These are phyloP conservation scores for Lasioglossum baleicum DNA, from an alignment of 1,140 invertebrate species.

Conservation along the genomic window DNA sequence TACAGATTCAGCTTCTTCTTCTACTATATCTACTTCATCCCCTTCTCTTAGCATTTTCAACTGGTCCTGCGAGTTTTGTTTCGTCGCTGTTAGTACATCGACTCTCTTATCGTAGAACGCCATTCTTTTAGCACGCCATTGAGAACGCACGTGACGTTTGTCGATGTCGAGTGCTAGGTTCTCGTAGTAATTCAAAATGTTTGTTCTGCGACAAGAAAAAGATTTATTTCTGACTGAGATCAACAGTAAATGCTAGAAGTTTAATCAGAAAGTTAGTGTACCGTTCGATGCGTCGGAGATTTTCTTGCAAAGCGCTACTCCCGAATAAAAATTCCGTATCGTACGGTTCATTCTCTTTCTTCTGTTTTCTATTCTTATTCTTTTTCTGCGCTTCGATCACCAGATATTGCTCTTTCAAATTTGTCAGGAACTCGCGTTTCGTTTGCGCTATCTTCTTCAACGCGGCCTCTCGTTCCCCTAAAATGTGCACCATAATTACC, in stretches of 20 bases:
- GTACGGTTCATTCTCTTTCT: constrained; percentile 40
- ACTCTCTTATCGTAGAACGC: constrained; percentile 81
- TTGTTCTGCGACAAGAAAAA: constrained; percentile 68
- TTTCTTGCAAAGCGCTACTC: constrained; percentile 59
- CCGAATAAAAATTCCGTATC: background rate
- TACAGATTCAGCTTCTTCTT: background rate
- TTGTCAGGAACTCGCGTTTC: constrained; percentile 71
- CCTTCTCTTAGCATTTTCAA: background rate
- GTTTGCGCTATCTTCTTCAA: constrained; percentile 73
- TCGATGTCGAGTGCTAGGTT: constrained; percentile 81
- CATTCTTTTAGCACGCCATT: constrained; percentile 83
- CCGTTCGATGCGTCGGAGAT: constrained; percentile 43
- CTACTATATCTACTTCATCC: too few relatives aligned
- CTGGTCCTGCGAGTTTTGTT: background rate
- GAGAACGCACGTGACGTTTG: constrained; percentile 79
- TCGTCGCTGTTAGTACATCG: constrained; percentile 31
- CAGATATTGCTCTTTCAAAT: constrained; percentile 79
- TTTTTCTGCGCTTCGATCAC: constrained; percentile 75
- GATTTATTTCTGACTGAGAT: background rate
- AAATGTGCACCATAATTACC: background rate
- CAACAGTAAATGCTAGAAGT: background rate
- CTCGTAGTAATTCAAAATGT: constrained; percentile 81
- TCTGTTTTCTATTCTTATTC: constrained; percentile 71
- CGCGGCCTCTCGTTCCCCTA: constrained; percentile 73
- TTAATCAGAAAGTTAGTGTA: constrained; percentile 59